phyloP scores from a whole-genome alignment of 1,140 invertebrate genomes.

The Hylaeus volcanicus region DNA sequence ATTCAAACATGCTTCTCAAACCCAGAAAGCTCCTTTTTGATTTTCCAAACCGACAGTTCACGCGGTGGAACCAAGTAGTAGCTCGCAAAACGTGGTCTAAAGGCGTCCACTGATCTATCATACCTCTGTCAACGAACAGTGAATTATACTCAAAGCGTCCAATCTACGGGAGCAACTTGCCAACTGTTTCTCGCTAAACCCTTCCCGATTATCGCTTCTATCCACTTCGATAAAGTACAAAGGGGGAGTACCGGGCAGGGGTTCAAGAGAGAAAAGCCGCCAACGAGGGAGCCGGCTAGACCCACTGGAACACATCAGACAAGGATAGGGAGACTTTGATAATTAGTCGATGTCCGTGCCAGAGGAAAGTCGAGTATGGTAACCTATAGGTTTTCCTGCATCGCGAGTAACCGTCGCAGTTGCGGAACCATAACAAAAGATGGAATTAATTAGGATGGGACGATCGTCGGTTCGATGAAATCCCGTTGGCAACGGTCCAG shows the following conservation, averaged over 20 bases:
- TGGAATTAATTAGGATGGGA: constrained; percentile 70
- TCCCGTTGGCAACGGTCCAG: constrained; percentile 72
- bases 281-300: background rate
- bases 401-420: constrained; percentile 44
- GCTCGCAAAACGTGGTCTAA: too few species aligned
- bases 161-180: constrained; percentile 1
- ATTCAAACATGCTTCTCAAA: too few species aligned
- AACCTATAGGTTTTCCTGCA: constrained; percentile 28
- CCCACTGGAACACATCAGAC: background rate
- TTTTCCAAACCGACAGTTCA: too few species aligned
- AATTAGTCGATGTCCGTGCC: constrained; percentile 54
- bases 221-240: constrained; percentile 2
- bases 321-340: constrained; percentile 32
- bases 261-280: background rate
- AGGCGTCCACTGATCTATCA: background rate
- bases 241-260: constrained; percentile 4
- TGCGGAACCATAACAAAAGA: constrained; percentile 66
- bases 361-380: constrained; percentile 36
- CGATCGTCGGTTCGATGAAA: constrained; percentile 67
- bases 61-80: too few species aligned
- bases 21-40: too few species aligned
- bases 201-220: constrained; percentile 49
- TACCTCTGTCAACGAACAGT: background rate
- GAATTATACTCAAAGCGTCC: constrained; percentile 29
- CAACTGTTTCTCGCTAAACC: constrained; percentile 30